These are phyloP conservation scores for Illadopsis cleaveri DNA, from an alignment of 2,113 vertebrate genomes.

Conservation along the genomic window DNA sequence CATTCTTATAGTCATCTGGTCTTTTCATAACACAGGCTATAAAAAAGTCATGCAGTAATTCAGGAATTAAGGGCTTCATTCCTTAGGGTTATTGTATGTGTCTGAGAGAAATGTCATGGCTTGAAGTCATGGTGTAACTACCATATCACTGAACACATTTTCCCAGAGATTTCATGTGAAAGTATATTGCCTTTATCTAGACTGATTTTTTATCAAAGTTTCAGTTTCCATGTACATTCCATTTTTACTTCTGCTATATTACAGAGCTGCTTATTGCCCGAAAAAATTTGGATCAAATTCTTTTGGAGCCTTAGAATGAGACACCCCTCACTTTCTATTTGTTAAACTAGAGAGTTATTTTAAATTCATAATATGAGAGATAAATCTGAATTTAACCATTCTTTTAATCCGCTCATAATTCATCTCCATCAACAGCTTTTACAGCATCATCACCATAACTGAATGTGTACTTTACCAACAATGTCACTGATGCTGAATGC, in stretches of 20 bases:
- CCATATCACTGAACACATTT: not conserved
- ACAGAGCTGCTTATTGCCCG: not conserved
- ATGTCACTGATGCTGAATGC: not conserved
- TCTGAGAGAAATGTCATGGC: not conserved
- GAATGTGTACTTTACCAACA: not conserved
- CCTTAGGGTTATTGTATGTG: not conserved
- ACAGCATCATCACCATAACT: not conserved
- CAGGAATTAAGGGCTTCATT: not conserved
- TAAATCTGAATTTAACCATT: not conserved
- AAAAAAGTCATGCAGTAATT: conserved; percentile 1
- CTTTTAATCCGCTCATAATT: not conserved
- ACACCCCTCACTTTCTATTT: not conserved
- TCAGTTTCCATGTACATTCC: not conserved
- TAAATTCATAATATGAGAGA: not conserved
- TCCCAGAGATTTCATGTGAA: not conserved
- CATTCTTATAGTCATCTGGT: not conserved
- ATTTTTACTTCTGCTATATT: not conserved
- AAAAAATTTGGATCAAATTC: not conserved
- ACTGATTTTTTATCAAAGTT: not conserved
- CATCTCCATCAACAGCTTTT: not conserved
- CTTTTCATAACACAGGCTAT: conserved; percentile 6
- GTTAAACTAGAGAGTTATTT: not conserved
- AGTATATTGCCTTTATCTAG: not conserved
- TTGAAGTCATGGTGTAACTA: not conserved
- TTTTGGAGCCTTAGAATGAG: not conserved